phyloP scores from a whole-genome alignment of 2,888 invertebrate species.

The Lepas anatifera region DNA sequence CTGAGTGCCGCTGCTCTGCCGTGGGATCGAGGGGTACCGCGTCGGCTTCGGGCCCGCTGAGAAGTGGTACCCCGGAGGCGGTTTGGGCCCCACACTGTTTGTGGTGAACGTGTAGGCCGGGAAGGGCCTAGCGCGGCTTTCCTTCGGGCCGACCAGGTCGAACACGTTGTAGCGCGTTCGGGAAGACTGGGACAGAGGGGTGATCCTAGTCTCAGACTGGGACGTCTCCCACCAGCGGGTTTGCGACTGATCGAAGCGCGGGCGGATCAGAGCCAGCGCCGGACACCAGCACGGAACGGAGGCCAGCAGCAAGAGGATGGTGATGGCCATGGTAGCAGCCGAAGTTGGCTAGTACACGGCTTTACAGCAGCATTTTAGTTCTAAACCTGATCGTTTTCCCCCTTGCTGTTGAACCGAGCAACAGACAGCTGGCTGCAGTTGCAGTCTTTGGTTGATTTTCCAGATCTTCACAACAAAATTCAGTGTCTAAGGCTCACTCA shows the following conservation, averaged over 20 bases:
- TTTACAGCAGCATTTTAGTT: too few species aligned
- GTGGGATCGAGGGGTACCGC: not conserved
- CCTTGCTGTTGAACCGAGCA: too few species aligned
- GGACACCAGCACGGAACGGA: too few species aligned
- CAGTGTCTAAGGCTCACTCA: too few species aligned
- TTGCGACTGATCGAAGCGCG: not conserved
- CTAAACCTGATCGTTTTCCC: too few species aligned
- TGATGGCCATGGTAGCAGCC: not conserved
- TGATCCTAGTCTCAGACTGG: not conserved
- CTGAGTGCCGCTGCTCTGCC: too few species aligned
- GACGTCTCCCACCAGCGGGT: not conserved
- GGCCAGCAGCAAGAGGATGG: not conserved
- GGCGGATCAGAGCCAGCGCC: not conserved
- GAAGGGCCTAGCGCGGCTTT: not conserved
- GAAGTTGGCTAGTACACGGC: too few species aligned
- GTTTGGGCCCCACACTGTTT: not conserved
- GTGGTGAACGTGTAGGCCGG: not conserved
- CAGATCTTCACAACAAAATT: too few species aligned
- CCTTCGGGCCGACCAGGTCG: not conserved
- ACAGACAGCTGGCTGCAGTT: too few species aligned
- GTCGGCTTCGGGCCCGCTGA: not conserved
- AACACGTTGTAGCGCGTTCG: not conserved
- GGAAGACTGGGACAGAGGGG: not conserved
- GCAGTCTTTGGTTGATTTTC: too few species aligned
- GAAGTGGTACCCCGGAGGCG: not conserved